Evolutionary conservation across 2,113 vertebrate genomes (phyloP).

Genomic region (Paramisgurnus dabryanus): DNA sequence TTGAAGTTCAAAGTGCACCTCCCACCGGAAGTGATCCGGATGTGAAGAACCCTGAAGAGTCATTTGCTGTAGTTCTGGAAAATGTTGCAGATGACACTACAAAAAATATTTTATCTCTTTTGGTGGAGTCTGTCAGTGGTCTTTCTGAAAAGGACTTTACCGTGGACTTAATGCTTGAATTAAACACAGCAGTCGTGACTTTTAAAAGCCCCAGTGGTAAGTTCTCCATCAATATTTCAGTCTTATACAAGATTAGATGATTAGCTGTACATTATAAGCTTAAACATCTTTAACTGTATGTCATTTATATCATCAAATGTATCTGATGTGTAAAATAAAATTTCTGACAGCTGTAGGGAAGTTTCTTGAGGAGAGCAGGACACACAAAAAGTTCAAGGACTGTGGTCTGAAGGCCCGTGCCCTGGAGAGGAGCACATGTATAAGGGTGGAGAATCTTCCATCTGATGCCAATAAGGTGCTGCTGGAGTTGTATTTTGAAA

Average conservation of each 20-base stretch:
- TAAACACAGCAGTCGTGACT: constrained; percentile 69
- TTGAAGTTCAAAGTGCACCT: not conserved
- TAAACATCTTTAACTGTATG: too few relatives aligned
- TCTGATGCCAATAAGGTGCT: constrained; percentile 58
- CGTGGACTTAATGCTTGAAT: constrained; percentile 81
- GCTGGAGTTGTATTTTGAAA: constrained; percentile 83
- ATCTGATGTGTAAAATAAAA: not conserved
- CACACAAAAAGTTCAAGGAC: constrained; percentile 57
- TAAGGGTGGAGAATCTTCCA: constrained; percentile 81
- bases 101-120: constrained; percentile 64
- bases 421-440: constrained; percentile 72
- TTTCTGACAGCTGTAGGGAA: constrained; percentile 63
- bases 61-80: constrained; percentile 69
- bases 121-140: constrained; percentile 78
- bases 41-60: not conserved
- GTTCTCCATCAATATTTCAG: constrained; percentile 12
- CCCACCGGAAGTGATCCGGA: not conserved
- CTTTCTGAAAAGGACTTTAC: constrained; percentile 68
- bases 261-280: too few relatives aligned
- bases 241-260: too few relatives aligned
- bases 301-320: not conserved
- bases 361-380: constrained; percentile 67
- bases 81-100: constrained; percentile 65
- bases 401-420: constrained; percentile 64
- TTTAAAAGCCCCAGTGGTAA: constrained; percentile 77